phyloP scores from a whole-genome alignment of 2,797 vertebrate species.

The Bovichtus diacanthus region DNA sequence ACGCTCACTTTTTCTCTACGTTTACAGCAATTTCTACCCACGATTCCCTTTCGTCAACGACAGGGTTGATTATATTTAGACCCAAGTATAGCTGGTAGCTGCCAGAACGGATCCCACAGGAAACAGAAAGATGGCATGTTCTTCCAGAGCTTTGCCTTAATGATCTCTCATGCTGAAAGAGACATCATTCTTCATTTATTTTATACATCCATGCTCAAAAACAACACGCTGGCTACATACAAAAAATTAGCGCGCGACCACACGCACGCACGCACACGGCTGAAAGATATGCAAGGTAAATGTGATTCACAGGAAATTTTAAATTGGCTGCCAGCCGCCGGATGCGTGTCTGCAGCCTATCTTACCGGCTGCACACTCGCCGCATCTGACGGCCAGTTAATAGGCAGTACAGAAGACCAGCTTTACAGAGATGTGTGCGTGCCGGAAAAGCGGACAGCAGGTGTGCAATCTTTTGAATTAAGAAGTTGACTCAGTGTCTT shows the following conservation, averaged over 20 bases:
- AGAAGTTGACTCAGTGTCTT: conserved; percentile 44
- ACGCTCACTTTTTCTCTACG: conserved; percentile 52
- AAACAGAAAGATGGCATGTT: conserved; percentile 66
- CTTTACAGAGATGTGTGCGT: conserved; percentile 39
- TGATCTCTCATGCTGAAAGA: conserved; percentile 56
- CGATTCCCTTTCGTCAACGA: conserved; percentile 73
- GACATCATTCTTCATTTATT: conserved; percentile 47
- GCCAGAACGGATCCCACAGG: conserved; percentile 53
- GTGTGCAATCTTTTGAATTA: conserved; percentile 70
- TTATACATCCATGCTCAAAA: conserved; percentile 36
- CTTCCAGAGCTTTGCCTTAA: conserved; percentile 57
- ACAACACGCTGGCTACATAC: conserved; percentile 40
- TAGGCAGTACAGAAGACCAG: conserved; percentile 60
- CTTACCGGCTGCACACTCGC: conserved; percentile 49
- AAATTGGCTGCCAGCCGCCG: conserved; percentile 70
- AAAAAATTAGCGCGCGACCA: conserved; percentile 36
- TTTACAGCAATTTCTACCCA: conserved; percentile 67
- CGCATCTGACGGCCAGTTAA: conserved; percentile 56
- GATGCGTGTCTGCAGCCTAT: conserved; percentile 60
- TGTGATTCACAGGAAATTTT: conserved; percentile 67
- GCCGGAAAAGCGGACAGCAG: conserved; percentile 54
- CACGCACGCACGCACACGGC: conserved; percentile 24
- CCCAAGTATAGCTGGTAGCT: conserved; percentile 58
- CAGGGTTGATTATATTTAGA: conserved; percentile 72
- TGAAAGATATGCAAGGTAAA: conserved; percentile 47